Evolutionary conservation across 2,888 invertebrate species (phyloP).

Genomic region (Habroteleia sp.): DNA sequence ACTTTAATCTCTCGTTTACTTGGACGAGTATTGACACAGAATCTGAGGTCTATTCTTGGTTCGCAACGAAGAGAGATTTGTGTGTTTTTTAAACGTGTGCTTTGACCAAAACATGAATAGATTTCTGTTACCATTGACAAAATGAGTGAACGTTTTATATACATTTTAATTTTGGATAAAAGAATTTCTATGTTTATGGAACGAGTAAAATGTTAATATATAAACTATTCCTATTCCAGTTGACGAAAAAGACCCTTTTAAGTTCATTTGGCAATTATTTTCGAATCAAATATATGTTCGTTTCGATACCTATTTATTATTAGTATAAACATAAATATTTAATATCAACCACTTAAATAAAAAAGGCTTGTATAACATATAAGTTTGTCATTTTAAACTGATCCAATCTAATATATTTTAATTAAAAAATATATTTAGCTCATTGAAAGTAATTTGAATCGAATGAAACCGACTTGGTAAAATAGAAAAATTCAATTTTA

Average conservation of each 20-base stretch:
- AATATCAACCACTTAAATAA: too few species aligned
- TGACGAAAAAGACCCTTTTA: too few species aligned
- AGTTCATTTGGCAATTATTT: too few species aligned
- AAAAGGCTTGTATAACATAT: too few species aligned
- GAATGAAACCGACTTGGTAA: background rate
- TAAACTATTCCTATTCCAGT: too few species aligned
- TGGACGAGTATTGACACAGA: constrained; percentile 33
- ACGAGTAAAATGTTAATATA: too few species aligned
- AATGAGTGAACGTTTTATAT: constrained; percentile 13
- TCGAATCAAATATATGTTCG: too few species aligned
- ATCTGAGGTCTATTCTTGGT: constrained; percentile 13
- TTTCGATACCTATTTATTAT: too few species aligned
- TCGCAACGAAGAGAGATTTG: constrained; percentile 13
- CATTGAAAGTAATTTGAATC: constrained; percentile 1
- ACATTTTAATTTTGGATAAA: too few species aligned
- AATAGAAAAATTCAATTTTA: constrained; percentile 4
- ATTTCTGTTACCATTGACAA: constrained; percentile 4
- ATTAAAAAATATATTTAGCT: constrained; percentile 1
- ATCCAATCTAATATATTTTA: background rate
- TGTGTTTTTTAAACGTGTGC: constrained; percentile 25
- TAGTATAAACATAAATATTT: too few species aligned
- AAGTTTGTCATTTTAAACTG: too few species aligned
- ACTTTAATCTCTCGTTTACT: constrained; percentile 35
- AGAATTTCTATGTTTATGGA: too few species aligned
- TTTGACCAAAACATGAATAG: constrained; percentile 30